Percentiles rank a stretch among this genome's conserved stretches.
These are phyloP conservation scores for Marmota flaviventris DNA, from an alignment of 2,113 vertebrate genomes.

Conservation along the genomic window DNA sequence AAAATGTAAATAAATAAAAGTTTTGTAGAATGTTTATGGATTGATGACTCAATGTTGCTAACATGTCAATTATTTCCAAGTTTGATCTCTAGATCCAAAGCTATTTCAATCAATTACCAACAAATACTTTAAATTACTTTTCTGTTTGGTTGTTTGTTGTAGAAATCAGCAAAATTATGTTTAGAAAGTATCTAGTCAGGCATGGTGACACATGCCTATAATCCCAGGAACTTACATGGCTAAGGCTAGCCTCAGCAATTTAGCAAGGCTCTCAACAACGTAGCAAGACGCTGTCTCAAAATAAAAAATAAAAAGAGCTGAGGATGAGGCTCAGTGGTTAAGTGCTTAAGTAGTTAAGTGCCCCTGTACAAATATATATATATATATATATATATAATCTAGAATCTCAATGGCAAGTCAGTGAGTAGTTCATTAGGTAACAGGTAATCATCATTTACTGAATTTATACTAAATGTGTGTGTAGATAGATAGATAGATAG, in stretches of 20 bases:
- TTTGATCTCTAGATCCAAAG: neutral
- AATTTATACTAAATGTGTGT: neutral
- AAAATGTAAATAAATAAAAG: neutral
- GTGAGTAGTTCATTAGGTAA: neutral
- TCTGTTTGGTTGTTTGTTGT: neutral
- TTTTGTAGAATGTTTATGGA: neutral
- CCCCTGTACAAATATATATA: too few relatives aligned
- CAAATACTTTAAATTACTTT: too few relatives aligned
- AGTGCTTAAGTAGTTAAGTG: too few relatives aligned
- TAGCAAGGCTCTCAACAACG: too few relatives aligned
- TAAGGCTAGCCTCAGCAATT: too few relatives aligned
- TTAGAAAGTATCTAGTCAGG: neutral
- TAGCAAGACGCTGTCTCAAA: too few relatives aligned
- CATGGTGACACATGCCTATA: too few relatives aligned
- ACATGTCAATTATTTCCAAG: neutral
- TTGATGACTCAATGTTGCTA: neutral
- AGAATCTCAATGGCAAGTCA: neutral
- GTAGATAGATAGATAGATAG: too few relatives aligned
- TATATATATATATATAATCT: too few relatives aligned
- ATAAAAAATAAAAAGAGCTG: too few relatives aligned
- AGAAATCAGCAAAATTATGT: neutral
- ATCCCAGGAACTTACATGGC: too few relatives aligned
- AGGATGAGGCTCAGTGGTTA: too few relatives aligned
- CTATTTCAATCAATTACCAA: neutral
- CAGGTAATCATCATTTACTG: neutral